Evolutionary conservation across 2,797 vertebrate species (phyloP).

Genomic region (Poeciliopsis infans): DNA sequence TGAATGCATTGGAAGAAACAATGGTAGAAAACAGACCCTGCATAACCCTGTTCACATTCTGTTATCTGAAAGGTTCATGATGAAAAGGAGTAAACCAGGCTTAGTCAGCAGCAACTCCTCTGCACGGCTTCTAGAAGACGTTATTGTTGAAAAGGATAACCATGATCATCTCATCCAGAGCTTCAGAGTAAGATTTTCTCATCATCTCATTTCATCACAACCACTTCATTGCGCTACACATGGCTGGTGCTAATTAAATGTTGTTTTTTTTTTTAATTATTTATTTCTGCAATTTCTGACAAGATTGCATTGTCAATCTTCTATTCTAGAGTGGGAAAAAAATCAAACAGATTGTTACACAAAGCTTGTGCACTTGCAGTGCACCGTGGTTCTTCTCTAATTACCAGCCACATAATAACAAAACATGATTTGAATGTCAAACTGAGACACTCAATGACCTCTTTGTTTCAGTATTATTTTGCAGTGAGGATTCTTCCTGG

Average conservation of each 20-base stretch:
- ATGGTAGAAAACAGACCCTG: background rate
- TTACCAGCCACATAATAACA: background rate
- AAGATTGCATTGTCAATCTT: background rate
- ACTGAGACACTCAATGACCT: conserved; percentile 27
- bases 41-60: background rate
- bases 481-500: conserved; percentile 92
- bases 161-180: conserved; percentile 87
- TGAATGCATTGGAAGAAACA: background rate
- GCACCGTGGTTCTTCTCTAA: background rate
- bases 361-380: background rate
- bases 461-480: conserved; percentile 88
- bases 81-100: conserved; percentile 90
- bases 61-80: conserved; percentile 85
- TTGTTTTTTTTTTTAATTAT: background rate
- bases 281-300: background rate
- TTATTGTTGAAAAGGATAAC: conserved; percentile 90
- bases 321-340: conserved; percentile 12
- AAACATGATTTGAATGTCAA: conserved; percentile 32
- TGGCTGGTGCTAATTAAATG: background rate
- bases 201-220: background rate
- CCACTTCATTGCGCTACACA: background rate
- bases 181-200: conserved; percentile 81
- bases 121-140: conserved; percentile 92
- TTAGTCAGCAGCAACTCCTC: conserved; percentile 87
- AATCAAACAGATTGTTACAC: background rate